Percentiles rank a stretch among this genome's conserved stretches.
phyloP scores from a whole-genome alignment of 2,113 vertebrate species.

The Suricata suricatta region DNA sequence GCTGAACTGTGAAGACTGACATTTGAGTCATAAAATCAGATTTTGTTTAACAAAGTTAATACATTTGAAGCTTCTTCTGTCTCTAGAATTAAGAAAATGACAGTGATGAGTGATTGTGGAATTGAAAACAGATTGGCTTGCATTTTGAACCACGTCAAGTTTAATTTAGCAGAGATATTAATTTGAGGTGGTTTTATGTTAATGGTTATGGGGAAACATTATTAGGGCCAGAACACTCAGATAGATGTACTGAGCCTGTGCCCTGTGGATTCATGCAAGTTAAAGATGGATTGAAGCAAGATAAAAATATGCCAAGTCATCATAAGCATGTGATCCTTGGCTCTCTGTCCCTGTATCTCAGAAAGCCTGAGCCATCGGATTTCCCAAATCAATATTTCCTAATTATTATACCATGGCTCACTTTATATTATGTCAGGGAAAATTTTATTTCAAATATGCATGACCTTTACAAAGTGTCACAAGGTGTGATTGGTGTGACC shows the following conservation, averaged over 20 bases:
- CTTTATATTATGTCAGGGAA: slow-evolving; percentile 30
- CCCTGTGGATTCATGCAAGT: background rate
- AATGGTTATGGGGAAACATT: slow-evolving; percentile 59
- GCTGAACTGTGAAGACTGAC: slow-evolving; percentile 75
- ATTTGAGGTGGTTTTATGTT: slow-evolving; percentile 67
- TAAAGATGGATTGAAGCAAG: background rate
- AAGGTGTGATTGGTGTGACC: background rate
- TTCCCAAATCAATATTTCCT: slow-evolving; percentile 58
- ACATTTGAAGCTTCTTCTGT: slow-evolving; percentile 75
- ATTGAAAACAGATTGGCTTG: slow-evolving; percentile 73
- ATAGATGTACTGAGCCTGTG: background rate
- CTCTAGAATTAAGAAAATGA: slow-evolving; percentile 72
- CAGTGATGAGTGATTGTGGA: slow-evolving; percentile 65
- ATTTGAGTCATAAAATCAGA: slow-evolving; percentile 81
- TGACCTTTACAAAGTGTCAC: slow-evolving; percentile 25
- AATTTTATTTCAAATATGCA: slow-evolving; percentile 35
- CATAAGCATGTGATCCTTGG: slow-evolving; percentile 14
- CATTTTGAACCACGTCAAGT: slow-evolving; percentile 66
- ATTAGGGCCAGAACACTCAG: slow-evolving; percentile 9
- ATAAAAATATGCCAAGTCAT: slow-evolving; percentile 18
- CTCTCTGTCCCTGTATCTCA: background rate
- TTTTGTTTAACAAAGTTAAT: slow-evolving; percentile 81
- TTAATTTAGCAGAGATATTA: slow-evolving; percentile 79
- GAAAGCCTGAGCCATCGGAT: slow-evolving; percentile 10
- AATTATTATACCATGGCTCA: slow-evolving; percentile 65